These are phyloP conservation scores for Diplolepis rosae DNA, from an alignment of 2,888 invertebrate genomes.

Conservation along the genomic window DNA sequence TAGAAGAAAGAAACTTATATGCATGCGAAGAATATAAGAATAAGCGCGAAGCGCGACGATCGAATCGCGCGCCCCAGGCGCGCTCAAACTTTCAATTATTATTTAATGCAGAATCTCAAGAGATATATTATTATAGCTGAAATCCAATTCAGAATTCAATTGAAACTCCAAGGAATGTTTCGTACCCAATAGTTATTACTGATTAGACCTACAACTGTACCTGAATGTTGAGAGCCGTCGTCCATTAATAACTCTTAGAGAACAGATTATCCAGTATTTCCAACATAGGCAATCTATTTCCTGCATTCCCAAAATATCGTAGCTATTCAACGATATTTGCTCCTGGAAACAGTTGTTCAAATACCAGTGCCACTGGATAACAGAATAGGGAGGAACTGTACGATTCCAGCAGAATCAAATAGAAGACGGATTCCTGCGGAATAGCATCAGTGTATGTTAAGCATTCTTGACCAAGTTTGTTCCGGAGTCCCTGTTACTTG, in stretches of 20 bases:
- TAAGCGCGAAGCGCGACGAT: no score
- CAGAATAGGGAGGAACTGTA: constrained; percentile 8
- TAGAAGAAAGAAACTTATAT: no score
- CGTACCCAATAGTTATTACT: not conserved
- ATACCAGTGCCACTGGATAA: constrained; percentile 18
- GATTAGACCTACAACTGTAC: not conserved
- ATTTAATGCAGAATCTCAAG: no score
- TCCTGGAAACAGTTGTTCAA: constrained; percentile 1
- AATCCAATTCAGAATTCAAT: not conserved
- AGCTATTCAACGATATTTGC: not conserved
- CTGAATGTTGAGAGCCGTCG: not conserved
- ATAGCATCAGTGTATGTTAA: not conserved
- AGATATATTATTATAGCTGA: no score
- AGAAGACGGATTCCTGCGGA: not conserved
- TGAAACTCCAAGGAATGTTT: not conserved
- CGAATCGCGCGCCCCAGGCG: no score
- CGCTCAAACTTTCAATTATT: no score
- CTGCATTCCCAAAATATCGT: constrained; percentile 18
- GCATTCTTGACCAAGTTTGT: constrained; percentile 1
- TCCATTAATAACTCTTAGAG: not conserved
- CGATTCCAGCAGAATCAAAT: not conserved
- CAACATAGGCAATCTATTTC: not conserved
- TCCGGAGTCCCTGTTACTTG: not conserved
- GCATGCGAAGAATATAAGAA: no score
- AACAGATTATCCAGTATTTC: constrained; percentile 4